phyloP scores from a whole-genome alignment of 2,888 invertebrate species.

The Cryptocephalus moraei region DNA sequence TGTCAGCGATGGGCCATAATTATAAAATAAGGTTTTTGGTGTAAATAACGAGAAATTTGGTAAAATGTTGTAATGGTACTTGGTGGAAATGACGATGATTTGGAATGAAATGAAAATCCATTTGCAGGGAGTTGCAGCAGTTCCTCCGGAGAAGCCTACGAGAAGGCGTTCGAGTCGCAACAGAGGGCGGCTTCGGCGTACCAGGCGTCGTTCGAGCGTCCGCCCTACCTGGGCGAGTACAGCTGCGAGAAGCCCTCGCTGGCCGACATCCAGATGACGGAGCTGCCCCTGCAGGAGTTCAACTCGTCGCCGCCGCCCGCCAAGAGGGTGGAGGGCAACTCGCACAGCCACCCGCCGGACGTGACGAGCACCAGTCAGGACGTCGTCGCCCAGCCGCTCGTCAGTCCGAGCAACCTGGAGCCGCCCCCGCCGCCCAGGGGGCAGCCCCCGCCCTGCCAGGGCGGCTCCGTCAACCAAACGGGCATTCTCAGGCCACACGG shows the following conservation, averaged over 20 bases:
- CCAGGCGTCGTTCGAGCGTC: constrained; percentile 47
- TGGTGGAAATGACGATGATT: too few species aligned
- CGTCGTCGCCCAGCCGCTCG: constrained; percentile 5
- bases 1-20: too few species aligned
- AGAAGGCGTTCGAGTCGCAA: constrained; percentile 36
- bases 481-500: constrained; percentile 53
- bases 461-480: background rate
- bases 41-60: too few species aligned
- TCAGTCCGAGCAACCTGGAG: constrained; percentile 45
- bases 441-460: constrained; percentile 35
- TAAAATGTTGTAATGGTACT: too few species aligned
- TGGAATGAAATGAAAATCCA: too few species aligned
- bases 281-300: constrained; percentile 54
- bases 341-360: constrained; percentile 35
- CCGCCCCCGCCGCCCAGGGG: constrained; percentile 52
- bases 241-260: constrained; percentile 44
- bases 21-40: too few species aligned
- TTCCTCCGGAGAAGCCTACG: constrained; percentile 48
- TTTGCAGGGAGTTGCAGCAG: constrained; percentile 55
- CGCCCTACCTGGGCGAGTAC: constrained; percentile 53
- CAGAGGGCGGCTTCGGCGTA: constrained; percentile 28
- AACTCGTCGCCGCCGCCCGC: constrained; percentile 47
- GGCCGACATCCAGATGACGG: constrained; percentile 51
- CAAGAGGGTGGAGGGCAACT: constrained; percentile 41
- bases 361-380: constrained; percentile 38